Evolutionary conservation across 2,113 vertebrate genomes (phyloP).

Genomic region (Rana temporaria): DNA sequence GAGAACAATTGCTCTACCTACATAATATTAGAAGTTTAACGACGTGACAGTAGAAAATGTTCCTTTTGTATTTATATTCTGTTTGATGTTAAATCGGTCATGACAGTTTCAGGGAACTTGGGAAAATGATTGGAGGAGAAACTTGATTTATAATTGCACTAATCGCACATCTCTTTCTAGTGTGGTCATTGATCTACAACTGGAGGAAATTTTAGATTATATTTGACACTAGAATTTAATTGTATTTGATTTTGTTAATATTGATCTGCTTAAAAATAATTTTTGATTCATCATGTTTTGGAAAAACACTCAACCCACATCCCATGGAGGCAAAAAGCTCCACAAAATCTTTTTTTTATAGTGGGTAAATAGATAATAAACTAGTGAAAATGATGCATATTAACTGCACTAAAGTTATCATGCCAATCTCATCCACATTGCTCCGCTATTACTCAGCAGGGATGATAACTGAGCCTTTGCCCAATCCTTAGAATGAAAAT

Average conservation of each 20-base stretch:
- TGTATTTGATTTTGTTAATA: constrained; percentile 16
- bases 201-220: background rate
- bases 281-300: too few relatives aligned
- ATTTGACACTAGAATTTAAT: background rate
- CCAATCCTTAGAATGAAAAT: too few relatives aligned
- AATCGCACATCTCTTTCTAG: constrained; percentile 75
- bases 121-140: constrained; percentile 70
- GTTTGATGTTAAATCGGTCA: constrained; percentile 64
- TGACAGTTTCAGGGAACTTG: constrained; percentile 64
- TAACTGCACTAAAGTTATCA: too few relatives aligned
- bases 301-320: too few relatives aligned
- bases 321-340: too few relatives aligned
- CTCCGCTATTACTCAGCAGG: too few relatives aligned
- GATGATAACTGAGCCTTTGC: too few relatives aligned
- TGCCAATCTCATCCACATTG: too few relatives aligned
- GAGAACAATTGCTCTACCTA: constrained; percentile 9
- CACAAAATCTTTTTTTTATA: too few relatives aligned
- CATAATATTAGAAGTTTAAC: constrained; percentile 19
- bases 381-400: too few relatives aligned
- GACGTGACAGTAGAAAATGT: constrained; percentile 61
- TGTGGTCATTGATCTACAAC: background rate
- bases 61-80: constrained; percentile 49
- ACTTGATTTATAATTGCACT: constrained; percentile 81
- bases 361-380: too few relatives aligned
- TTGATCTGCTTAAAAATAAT: too few relatives aligned